Conservation (phyloP, 2,797 vertebrate species). For the Picus viridis region DNA sequence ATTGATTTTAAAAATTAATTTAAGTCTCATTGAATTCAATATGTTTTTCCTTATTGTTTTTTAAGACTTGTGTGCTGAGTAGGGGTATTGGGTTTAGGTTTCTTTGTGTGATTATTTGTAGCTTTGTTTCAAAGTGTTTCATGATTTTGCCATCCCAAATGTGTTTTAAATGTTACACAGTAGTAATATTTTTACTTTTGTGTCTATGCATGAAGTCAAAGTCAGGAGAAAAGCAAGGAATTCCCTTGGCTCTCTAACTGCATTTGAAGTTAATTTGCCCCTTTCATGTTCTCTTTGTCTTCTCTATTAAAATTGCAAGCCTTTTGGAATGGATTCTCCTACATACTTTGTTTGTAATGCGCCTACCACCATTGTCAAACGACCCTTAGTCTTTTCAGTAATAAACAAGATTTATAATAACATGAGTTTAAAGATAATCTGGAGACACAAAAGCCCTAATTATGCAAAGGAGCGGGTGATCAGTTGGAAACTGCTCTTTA, state of each 20-base stretch:
- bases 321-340: constrained; percentile 20
- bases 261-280: constrained; percentile 60
- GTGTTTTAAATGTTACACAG: background rate
- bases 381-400: constrained; percentile 31
- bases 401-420: constrained; percentile 63
- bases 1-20: no score
- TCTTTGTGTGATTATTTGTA: background rate
- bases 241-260: constrained; percentile 10
- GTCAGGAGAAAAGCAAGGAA: constrained; percentile 5
- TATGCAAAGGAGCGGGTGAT: background rate
- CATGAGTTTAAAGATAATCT: constrained; percentile 37
- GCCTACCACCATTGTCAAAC: background rate
- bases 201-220: background rate
- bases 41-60: background rate
- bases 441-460: constrained; percentile 26
- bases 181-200: background rate
- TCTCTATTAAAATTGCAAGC: constrained; percentile 27
- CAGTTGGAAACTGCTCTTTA: background rate
- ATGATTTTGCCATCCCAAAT: background rate
- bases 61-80: background rate
- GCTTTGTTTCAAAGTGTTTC: background rate
- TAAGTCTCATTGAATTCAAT: background rate
- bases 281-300: constrained; percentile 51
- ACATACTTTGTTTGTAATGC: background rate
- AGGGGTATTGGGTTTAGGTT: background rate